Evolutionary conservation across 2,797 vertebrate species (phyloP), one percentile per base, ranked within the genome.

Genomic region (Lepilemur septentrionalis): DNA sequence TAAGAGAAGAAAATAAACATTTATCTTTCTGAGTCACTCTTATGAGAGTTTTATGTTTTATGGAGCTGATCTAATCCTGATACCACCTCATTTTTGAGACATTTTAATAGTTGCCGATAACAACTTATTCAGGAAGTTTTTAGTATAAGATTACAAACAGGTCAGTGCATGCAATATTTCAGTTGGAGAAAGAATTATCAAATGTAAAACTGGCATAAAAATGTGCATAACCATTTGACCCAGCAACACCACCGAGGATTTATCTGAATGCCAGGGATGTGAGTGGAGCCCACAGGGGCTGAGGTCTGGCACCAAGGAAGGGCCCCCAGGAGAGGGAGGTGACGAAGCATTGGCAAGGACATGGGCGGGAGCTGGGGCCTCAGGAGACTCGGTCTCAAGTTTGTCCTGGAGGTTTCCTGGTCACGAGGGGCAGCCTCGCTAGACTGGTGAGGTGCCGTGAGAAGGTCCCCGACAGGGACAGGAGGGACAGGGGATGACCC

Each of bases 401-500:
- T 63, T 41, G 61, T 65, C 73, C 32, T 69, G 1, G 35, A 65
- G 41, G 32, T 32, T 38, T 72, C 57, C 35, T 48, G 65, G 11
- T 41, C 55, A 84, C 57, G 35, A 30, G 0, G 32, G 76, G 15
- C 25, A 50, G 55, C 63, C 22, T 7, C 0, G 6, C 30, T 4
- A 38, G 14, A 38, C 22, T 6, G 15, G 38, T 32, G 30, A 43
- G 0, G 3, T 0, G 4, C 43, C 7, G 2, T 22, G 46, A 38
- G 43, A 30, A 9, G 41, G 32, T 18, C 28, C 3, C 2, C 0
- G 1, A 12, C 20, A 1, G 0, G 2, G 43, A 79, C 3, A 11
- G 17, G 55, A 63, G 78, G 55, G 8, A 18, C 1, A 2, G 4
- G 73, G 30, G 14, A 65, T 8, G 32, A n/a, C 63, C 32, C 32